Evolutionary conservation across 2,113 vertebrate genomes (phyloP).

Genomic region (Oriolus oriolus): DNA sequence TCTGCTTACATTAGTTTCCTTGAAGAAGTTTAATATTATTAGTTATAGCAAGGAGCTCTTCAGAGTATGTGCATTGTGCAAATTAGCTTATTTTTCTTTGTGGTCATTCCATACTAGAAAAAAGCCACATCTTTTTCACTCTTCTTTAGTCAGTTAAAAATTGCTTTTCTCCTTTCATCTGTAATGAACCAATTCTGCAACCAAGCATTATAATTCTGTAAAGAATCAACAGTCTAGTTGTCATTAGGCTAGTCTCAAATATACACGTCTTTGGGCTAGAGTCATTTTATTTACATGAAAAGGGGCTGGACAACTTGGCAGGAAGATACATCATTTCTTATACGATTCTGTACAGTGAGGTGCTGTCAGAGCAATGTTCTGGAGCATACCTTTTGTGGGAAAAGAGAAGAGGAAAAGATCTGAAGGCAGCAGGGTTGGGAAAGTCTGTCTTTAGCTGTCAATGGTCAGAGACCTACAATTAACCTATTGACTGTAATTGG

Average conservation of each 20-base stretch:
- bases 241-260: not conserved
- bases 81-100: not conserved
- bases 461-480: not conserved
- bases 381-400: not conserved
- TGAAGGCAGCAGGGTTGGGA: not conserved
- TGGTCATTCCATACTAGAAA: not conserved
- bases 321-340: not conserved
- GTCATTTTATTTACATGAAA: not conserved
- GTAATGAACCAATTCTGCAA: not conserved
- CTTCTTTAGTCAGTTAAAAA: not conserved
- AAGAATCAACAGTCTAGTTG: not conserved
- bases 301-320: not conserved
- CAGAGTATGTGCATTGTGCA: not conserved
- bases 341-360: not conserved
- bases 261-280: not conserved
- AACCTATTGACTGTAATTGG: not conserved
- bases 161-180: not conserved
- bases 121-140: not conserved
- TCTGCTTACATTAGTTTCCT: not conserved
- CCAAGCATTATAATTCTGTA: not conserved
- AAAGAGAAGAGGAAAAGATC: not conserved
- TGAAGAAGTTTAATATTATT: not conserved
- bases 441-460: not conserved
- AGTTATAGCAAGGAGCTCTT: not conserved
- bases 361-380: not conserved